These are phyloP conservation scores for Chrysolina haemoptera DNA, from an alignment of 2,888 invertebrate species.

Conservation along the genomic window DNA sequence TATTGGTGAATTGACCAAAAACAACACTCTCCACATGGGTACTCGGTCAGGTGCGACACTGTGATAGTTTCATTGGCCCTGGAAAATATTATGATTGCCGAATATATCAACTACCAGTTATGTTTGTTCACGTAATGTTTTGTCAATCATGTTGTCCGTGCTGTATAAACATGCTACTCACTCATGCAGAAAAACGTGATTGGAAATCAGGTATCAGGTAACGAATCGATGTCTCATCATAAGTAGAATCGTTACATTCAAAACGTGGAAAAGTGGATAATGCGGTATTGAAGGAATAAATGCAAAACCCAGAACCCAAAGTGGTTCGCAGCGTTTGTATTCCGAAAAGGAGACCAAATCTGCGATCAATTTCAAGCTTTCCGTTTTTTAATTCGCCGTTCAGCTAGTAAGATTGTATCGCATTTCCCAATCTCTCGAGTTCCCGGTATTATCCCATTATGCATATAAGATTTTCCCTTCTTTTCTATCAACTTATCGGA, in stretches of 20 bases:
- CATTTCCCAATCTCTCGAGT: conserved; percentile 40
- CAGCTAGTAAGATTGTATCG: conserved; percentile 42
- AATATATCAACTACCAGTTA: no score
- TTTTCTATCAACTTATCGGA: conserved; percentile 43
- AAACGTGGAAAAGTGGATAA: background rate
- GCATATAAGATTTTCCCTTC: conserved; percentile 43
- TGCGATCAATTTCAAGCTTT: conserved; percentile 36
- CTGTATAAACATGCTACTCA: no score
- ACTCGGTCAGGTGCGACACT: no score
- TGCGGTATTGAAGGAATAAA: background rate
- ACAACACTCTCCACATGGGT: no score
- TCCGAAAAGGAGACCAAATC: conserved; percentile 35
- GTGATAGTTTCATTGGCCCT: no score
- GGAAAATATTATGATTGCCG: no score
- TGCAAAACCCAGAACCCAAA: background rate
- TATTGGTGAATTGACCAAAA: no score
- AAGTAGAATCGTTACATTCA: no score
- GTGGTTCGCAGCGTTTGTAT: conserved; percentile 34
- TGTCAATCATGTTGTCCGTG: no score
- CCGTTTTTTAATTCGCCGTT: conserved; percentile 41
- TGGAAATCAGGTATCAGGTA: no score
- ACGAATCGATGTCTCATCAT: background rate
- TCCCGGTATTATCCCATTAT: conserved; percentile 40
- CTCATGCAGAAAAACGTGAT: no score
- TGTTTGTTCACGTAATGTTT: no score